These are phyloP conservation scores for Griposia aprilina DNA, from an alignment of 2,888 invertebrate genomes.

Conservation along the genomic window DNA sequence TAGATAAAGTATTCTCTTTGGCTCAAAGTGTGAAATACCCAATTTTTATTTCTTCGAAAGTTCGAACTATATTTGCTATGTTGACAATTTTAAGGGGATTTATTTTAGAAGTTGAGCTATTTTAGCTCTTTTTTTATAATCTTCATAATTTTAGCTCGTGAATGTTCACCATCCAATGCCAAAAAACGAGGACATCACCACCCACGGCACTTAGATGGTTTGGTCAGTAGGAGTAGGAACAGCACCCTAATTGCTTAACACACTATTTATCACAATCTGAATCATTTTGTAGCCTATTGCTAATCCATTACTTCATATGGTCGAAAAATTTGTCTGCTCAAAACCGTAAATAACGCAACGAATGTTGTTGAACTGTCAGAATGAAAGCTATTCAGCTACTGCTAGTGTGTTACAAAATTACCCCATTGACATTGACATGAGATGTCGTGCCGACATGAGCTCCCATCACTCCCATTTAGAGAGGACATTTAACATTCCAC, in stretches of 20 bases:
- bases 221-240: not conserved
- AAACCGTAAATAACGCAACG: too few species aligned
- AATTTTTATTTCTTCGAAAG: not conserved
- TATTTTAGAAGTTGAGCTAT: not conserved
- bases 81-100: not conserved
- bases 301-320: too few species aligned
- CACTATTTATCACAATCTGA: too few species aligned
- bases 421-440: not conserved
- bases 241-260: too few species aligned
- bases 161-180: not conserved
- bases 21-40: conserved; percentile 18
- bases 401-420: too few species aligned
- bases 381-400: too few species aligned
- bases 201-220: not conserved
- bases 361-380: too few species aligned
- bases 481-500: not conserved
- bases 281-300: too few species aligned
- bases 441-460: not conserved
- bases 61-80: not conserved
- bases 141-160: not conserved
- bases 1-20: conserved; percentile 72
- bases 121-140: not conserved
- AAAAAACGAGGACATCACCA: not conserved
- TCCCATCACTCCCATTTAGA: not conserved
- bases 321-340: too few species aligned